A percentile compares a stretch with the other conserved stretches of the same genome.
phyloP scores from a whole-genome alignment of 2,113 vertebrate species.

The Otus sunia region DNA sequence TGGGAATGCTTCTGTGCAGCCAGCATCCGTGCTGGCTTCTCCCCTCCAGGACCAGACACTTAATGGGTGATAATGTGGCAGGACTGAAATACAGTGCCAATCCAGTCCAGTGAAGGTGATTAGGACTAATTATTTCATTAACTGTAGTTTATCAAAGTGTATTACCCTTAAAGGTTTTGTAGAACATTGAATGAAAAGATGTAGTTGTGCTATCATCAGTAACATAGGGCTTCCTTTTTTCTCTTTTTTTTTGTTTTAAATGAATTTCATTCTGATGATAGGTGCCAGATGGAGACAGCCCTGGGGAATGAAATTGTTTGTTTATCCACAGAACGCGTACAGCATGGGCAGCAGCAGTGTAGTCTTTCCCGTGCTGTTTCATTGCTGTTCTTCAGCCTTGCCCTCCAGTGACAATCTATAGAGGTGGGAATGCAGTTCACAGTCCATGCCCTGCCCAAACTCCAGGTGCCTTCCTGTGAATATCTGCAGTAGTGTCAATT shows the following conservation, averaged over 20 bases:
- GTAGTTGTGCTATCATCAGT: not conserved
- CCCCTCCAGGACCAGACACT: not conserved
- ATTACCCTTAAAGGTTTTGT: not conserved
- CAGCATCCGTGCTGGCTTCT: not conserved
- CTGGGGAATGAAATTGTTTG: constrained; percentile 66
- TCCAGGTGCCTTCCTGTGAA: not conserved
- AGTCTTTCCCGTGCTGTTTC: constrained; percentile 33
- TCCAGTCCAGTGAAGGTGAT: not conserved
- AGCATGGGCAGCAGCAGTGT: constrained; percentile 43
- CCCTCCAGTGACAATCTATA: not conserved
- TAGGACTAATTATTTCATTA: constrained; percentile 17
- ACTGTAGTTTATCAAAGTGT: constrained; percentile 9
- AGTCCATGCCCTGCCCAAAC: not conserved
- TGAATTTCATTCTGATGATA: constrained; percentile 57
- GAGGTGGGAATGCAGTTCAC: not conserved
- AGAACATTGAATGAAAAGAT: not conserved
- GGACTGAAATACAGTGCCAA: not conserved
- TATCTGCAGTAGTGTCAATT: not conserved
- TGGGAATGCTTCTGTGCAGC: not conserved
- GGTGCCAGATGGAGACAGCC: constrained; percentile 69
- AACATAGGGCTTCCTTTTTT: not conserved
- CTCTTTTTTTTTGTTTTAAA: not conserved
- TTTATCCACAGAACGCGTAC: constrained; percentile 62
- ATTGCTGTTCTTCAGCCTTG: not conserved
- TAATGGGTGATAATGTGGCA: not conserved